Percentiles rank a stretch among this genome's conserved stretches.
Evolutionary conservation across 2,113 vertebrate genomes (phyloP).

Genomic region (Pipra filicauda): DNA sequence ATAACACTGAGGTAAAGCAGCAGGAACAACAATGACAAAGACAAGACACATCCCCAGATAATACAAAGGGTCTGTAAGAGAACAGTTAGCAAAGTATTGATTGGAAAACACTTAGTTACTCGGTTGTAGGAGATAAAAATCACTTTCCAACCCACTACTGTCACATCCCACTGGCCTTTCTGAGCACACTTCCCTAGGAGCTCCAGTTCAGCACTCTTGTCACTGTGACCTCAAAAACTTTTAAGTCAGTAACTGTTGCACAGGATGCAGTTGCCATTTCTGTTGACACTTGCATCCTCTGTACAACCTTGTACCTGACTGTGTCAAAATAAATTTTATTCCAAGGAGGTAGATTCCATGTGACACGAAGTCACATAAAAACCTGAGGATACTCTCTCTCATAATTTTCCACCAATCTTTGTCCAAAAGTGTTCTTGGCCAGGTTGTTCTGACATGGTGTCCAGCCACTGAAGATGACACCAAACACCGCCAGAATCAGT

Average conservation of each 20-base stretch:
- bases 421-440: neutral
- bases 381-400: neutral
- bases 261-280: neutral
- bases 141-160: neutral
- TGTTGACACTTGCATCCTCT: neutral
- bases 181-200: neutral
- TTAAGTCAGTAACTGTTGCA: neutral
- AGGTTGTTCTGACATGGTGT: neutral
- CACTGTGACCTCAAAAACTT: neutral
- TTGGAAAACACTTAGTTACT: neutral
- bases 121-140: neutral
- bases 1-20: neutral
- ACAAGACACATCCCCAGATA: neutral
- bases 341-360: neutral
- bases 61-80: neutral
- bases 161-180: neutral
- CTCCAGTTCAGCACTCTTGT: neutral
- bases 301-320: neutral
- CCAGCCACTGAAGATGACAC: neutral
- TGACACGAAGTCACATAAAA: neutral
- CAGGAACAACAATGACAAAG: neutral
- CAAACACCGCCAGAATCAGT: neutral
- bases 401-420: neutral
- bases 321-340: neutral
- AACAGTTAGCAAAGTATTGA: neutral